phyloP scores from a whole-genome alignment of 1,140 invertebrate species.

The Sycobia sp. region DNA sequence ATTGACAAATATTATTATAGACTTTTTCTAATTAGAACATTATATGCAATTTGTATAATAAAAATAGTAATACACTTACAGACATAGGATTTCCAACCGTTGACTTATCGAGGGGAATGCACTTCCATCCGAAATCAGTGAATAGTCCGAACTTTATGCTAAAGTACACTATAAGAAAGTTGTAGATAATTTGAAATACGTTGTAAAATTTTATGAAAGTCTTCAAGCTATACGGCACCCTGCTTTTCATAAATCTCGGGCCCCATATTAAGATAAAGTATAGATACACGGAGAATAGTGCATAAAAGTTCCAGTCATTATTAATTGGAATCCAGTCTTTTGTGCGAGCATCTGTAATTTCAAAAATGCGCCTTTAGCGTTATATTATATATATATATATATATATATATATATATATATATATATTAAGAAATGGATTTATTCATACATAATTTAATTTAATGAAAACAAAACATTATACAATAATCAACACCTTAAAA shows the following conservation, averaged over 20 bases:
- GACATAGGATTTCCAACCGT: slow-evolving; percentile 27
- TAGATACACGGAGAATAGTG: slow-evolving; percentile 59
- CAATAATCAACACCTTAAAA: too few species aligned
- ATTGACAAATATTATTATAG: too few species aligned
- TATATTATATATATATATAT: too few species aligned
- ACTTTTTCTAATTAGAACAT: too few species aligned
- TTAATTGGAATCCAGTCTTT: slow-evolving; percentile 65
- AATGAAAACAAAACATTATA: too few species aligned
- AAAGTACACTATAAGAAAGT: slow-evolving; percentile 58
- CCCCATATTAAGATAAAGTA: slow-evolving; percentile 62
- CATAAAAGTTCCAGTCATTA: slow-evolving; percentile 59
- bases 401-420: too few species aligned
- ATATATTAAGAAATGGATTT: too few species aligned
- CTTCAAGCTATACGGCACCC: slow-evolving; percentile 65
- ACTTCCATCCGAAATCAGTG: slow-evolving; percentile 42
- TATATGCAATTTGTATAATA: too few species aligned
- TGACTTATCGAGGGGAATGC: slow-evolving; percentile 40
- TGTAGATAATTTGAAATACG: slow-evolving; percentile 63
- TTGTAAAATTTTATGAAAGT: slow-evolving; percentile 67
- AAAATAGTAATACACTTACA: slow-evolving; percentile 40
- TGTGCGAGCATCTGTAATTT: slow-evolving; percentile 58
- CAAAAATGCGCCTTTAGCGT: too few species aligned
- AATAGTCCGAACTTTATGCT: slow-evolving; percentile 49
- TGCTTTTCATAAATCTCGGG: slow-evolving; percentile 66
- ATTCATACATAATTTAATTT: too few species aligned